Evolutionary conservation across 2,888 invertebrate species (phyloP).

Genomic region (Drosophila nigricruria): DNA sequence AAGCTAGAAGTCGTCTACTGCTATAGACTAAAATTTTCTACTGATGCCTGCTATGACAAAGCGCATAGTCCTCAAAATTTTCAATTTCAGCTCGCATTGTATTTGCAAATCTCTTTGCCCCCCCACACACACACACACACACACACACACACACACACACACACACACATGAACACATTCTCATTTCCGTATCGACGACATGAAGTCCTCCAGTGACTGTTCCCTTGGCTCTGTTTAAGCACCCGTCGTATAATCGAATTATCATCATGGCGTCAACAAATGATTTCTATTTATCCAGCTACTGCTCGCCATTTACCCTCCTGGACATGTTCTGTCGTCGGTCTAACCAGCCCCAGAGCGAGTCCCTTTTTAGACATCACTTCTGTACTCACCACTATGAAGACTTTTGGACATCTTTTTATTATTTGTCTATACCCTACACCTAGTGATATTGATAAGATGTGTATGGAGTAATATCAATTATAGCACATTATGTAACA

Average conservation of each 20-base stretch:
- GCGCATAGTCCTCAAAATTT: conserved; percentile 3
- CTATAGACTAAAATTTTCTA: neutral
- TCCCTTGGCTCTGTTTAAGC: conserved; percentile 48
- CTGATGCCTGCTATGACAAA: conserved; percentile 15
- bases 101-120: conserved; percentile 1
- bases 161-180: conserved; percentile 7
- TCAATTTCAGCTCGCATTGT: conserved; percentile 13
- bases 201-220: conserved; percentile 5
- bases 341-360: conserved; percentile 6
- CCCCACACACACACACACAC: neutral
- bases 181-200: conserved; percentile 30
- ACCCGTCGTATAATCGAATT: conserved; percentile 82
- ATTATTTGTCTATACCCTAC: neutral
- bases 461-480: neutral
- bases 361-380: conserved; percentile 67
- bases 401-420: conserved; percentile 37
- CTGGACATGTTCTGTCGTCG: conserved; percentile 36
- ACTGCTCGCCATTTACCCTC: conserved; percentile 35
- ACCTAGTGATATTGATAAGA: neutral
- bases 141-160: conserved; percentile 6
- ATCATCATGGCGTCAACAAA: conserved; percentile 84
- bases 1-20: conserved; percentile 18
- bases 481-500: neutral
- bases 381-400: conserved; percentile 36
- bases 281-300: conserved; percentile 73